These are phyloP conservation scores for Papilio demoleus DNA, from an alignment of 2,888 invertebrate species.

Conservation along the genomic window DNA sequence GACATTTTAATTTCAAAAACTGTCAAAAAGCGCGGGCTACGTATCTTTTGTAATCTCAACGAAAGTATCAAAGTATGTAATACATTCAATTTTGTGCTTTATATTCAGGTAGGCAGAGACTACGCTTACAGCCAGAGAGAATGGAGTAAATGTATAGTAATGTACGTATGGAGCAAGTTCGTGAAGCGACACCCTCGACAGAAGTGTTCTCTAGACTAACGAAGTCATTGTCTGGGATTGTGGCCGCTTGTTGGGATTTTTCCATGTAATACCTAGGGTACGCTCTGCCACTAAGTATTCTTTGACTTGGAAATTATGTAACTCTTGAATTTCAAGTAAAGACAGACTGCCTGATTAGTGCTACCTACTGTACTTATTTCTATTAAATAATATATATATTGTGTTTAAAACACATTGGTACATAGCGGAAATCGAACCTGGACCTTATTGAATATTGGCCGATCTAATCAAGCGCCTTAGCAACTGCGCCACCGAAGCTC, in stretches of 20 bases:
- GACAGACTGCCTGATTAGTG: not conserved
- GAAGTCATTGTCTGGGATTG: slow-evolving; percentile 72
- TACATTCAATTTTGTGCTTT: slow-evolving; percentile 32
- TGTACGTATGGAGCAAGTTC: slow-evolving; percentile 45
- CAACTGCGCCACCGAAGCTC: too few relatives aligned
- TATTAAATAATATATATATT: too few relatives aligned
- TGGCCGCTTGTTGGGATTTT: slow-evolving; percentile 45
- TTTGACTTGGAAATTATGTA: slow-evolving; percentile 32
- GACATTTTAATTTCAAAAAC: slow-evolving; percentile 30
- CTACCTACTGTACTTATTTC: too few relatives aligned
- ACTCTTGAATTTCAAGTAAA: slow-evolving; percentile 28
- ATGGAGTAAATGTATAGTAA: slow-evolving; percentile 33
- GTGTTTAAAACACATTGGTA: too few relatives aligned
- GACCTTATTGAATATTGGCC: too few relatives aligned
- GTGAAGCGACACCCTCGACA: slow-evolving; percentile 68
- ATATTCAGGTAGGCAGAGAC: slow-evolving; percentile 14
- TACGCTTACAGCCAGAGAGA: slow-evolving; percentile 19
- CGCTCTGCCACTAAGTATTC: slow-evolving; percentile 32
- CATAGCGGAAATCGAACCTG: too few relatives aligned
- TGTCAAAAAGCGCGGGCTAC: slow-evolving; percentile 37
- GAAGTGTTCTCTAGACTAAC: slow-evolving; percentile 71
- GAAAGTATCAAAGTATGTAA: slow-evolving; percentile 35
- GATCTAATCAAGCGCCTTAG: too few relatives aligned
- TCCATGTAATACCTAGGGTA: slow-evolving; percentile 40
- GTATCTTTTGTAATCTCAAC: slow-evolving; percentile 24